Evolutionary conservation across 2,113 vertebrate species (phyloP).

Genomic region (Brachyhypopomus occidentalis): DNA sequence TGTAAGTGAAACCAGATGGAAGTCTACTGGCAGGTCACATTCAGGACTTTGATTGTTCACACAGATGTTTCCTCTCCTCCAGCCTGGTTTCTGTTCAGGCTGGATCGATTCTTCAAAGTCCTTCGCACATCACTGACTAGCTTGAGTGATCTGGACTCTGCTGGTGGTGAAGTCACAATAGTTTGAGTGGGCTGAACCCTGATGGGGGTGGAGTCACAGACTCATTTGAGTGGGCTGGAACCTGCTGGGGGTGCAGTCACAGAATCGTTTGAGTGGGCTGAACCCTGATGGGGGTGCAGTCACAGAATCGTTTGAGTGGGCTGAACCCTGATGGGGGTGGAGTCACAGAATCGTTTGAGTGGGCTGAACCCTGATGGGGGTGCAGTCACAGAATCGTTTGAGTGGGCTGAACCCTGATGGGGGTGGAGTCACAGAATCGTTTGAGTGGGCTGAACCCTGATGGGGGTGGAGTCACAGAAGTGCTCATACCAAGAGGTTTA

Average conservation of each 20-base stretch:
- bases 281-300: too few species aligned
- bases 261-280: too few species aligned
- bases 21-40: slow-evolving; percentile 19
- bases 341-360: not conserved
- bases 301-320: not conserved
- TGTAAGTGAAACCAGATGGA: slow-evolving; percentile 56
- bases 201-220: too few species aligned
- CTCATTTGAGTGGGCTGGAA: too few species aligned
- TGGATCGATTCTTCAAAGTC: slow-evolving; percentile 31
- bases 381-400: too few species aligned
- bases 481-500: too few species aligned
- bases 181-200: not conserved
- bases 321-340: not conserved
- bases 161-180: not conserved
- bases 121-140: not conserved
- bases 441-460: too few species aligned
- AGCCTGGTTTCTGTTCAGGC: slow-evolving; percentile 64
- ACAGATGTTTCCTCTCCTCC: slow-evolving; percentile 63
- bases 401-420: too few species aligned
- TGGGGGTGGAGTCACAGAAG: too few species aligned
- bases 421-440: too few species aligned
- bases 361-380: too few species aligned
- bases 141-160: not conserved
- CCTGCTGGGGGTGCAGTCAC: too few species aligned
- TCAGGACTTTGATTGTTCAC: slow-evolving; percentile 53